Percentiles rank a stretch among this genome's conserved stretches.
Evolutionary conservation across 2,888 invertebrate species (phyloP).

Genomic region (Ophion ellenae): DNA sequence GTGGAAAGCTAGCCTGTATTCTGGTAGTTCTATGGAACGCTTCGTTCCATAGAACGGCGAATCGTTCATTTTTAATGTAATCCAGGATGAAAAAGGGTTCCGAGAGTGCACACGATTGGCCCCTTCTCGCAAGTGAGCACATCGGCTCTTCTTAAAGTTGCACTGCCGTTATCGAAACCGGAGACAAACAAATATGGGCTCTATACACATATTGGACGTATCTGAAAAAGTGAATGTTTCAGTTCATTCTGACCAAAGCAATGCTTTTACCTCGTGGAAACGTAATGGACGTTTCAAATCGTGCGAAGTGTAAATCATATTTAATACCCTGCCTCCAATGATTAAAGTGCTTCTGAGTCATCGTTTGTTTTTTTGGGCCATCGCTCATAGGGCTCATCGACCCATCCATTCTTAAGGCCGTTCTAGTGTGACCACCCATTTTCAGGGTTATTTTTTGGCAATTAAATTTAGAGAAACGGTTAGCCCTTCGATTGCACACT

Average conservation of each 20-base stretch:
- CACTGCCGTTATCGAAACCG: not conserved
- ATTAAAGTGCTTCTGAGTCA: too few species aligned
- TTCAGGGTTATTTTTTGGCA: too few species aligned
- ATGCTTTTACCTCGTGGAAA: not conserved
- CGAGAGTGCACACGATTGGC: slow-evolving; percentile 42
- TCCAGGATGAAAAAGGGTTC: not conserved
- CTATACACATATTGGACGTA: not conserved
- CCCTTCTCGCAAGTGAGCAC: slow-evolving; percentile 50
- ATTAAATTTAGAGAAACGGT: too few species aligned
- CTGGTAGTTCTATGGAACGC: slow-evolving; percentile 10
- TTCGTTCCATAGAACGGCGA: not conserved
- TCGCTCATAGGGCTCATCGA: too few species aligned
- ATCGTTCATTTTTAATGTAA: slow-evolving; percentile 33
- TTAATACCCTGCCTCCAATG: not conserved
- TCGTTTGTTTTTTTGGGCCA: too few species aligned
- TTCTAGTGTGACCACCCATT: too few species aligned
- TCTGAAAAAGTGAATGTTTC: not conserved
- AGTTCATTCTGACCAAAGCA: not conserved
- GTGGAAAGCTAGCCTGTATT: not conserved
- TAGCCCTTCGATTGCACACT: too few species aligned
- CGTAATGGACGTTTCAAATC: not conserved
- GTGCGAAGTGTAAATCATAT: too few species aligned
- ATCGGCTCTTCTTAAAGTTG: slow-evolving; percentile 67
- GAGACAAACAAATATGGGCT: not conserved
- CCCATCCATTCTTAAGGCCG: too few species aligned